Percentiles rank a stretch among this genome's conserved stretches.
phyloP scores from a whole-genome alignment of 2,797 vertebrate genomes.

The Perodicticus potto region DNA sequence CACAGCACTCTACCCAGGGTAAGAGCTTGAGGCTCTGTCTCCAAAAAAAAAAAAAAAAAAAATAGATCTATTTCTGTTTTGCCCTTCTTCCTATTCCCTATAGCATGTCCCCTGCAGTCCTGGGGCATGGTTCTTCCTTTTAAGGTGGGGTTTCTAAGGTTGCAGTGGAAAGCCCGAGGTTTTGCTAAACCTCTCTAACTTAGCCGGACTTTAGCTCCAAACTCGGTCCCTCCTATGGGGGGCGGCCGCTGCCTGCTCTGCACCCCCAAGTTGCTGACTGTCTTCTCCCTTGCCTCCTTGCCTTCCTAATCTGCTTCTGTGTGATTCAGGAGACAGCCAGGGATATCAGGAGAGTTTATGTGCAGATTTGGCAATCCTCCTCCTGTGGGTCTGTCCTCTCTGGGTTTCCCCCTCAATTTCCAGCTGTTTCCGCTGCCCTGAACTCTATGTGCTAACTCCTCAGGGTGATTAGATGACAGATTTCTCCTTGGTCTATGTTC shows the following conservation, averaged over 20 bases:
- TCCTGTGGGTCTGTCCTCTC: not conserved
- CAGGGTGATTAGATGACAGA: not conserved
- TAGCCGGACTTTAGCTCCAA: too few relatives aligned
- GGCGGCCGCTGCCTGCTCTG: not conserved
- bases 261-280: too few relatives aligned
- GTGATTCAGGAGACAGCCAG: not conserved
- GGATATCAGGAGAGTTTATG: too few relatives aligned
- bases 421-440: not conserved
- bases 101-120: not conserved
- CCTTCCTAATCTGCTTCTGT: not conserved
- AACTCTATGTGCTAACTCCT: not conserved
- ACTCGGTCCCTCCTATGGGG: accelerated
- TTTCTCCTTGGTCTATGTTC: too few relatives aligned
- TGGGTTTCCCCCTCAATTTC: not conserved
- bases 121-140: too few relatives aligned
- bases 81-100: accelerated
- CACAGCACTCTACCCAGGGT: too few relatives aligned
- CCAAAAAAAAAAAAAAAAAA: too few relatives aligned
- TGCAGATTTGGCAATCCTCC: not conserved
- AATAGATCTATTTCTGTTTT: not conserved
- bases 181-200: not conserved
- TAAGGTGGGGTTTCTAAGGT: not conserved
- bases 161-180: too few relatives aligned
- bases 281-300: too few relatives aligned
- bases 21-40: too few relatives aligned